Conservation (phyloP, 2,113 vertebrate species). For the Colinus virginianus region DNA sequence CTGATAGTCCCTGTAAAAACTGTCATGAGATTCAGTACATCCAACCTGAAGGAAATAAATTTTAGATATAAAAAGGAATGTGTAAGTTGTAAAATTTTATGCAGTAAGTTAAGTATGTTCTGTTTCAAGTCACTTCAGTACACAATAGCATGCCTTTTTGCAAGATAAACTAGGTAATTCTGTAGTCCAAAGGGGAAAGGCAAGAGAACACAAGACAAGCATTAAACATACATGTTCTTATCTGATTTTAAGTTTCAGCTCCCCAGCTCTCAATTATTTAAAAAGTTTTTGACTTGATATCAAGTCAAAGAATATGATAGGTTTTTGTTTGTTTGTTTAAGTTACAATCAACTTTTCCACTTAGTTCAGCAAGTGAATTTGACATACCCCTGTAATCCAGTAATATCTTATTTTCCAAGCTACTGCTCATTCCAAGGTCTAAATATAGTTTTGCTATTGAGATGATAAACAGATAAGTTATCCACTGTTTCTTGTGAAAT, state of each 20-base stretch:
- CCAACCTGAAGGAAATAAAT: constrained; percentile 21
- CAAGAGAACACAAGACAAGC: neutral
- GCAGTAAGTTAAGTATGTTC: constrained; percentile 4
- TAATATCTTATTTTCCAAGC: neutral
- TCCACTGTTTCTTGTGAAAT: neutral
- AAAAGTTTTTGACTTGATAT: neutral
- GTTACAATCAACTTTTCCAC: neutral
- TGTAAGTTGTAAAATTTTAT: constrained; percentile 47
- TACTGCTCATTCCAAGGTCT: neutral
- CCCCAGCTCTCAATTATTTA: neutral
- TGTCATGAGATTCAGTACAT: constrained; percentile 18
- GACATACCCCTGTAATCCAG: neutral
- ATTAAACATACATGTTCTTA: neutral
- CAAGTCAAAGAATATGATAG: neutral
- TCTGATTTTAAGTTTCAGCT: neutral
- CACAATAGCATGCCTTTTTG: neutral
- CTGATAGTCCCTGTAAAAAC: constrained; percentile 15
- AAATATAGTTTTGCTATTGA: neutral
- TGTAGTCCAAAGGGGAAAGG: neutral
- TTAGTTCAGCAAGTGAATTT: neutral
- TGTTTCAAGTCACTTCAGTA: constrained; percentile 26
- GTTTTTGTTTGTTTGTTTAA: neutral
- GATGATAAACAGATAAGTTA: neutral
- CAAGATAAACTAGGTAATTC: neutral
- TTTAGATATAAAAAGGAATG: constrained; percentile 30